phyloP scores from a whole-genome alignment of 2,113 vertebrate genomes.

The Litocranius walleri region DNA sequence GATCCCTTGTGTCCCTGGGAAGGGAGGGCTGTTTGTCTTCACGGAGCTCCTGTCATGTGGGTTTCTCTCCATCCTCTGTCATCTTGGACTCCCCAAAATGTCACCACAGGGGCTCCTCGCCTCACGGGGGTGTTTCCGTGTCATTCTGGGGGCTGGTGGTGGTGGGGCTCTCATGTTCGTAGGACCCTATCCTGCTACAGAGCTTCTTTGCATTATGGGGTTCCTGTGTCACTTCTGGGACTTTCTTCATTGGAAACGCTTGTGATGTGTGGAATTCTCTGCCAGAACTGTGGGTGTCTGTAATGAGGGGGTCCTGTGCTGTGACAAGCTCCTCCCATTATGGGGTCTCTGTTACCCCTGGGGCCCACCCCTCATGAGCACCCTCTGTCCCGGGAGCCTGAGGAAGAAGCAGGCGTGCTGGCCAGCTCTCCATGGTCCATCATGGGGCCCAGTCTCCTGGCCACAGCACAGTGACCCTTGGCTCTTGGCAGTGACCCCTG shows the following conservation, averaged over 20 bases:
- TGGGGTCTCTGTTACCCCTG: neutral
- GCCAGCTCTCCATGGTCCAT: neutral
- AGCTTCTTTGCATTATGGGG: neutral
- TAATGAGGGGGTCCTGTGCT: neutral
- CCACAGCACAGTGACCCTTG: neutral
- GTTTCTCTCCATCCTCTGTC: neutral
- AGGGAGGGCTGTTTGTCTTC: neutral
- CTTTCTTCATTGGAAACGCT: neutral
- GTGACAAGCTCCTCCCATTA: neutral
- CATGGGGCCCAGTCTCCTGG: neutral
- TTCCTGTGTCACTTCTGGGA: neutral
- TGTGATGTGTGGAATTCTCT: neutral
- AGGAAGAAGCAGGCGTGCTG: neutral
- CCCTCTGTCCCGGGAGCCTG: neutral
- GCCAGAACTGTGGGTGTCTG: neutral
- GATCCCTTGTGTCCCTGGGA: neutral
- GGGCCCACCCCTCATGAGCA: neutral
- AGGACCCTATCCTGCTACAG: neutral
- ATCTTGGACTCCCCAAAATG: neutral
- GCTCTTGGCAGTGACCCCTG: constrained; percentile 11
- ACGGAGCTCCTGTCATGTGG: neutral
- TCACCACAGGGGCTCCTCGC: neutral
- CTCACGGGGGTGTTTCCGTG: neutral
- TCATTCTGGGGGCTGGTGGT: neutral
- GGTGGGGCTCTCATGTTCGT: neutral